Evolutionary conservation across 2,888 invertebrate genomes (phyloP), one percentile per base, ranked within the genome.

Genomic region (Diaprepes abbreviatus): DNA sequence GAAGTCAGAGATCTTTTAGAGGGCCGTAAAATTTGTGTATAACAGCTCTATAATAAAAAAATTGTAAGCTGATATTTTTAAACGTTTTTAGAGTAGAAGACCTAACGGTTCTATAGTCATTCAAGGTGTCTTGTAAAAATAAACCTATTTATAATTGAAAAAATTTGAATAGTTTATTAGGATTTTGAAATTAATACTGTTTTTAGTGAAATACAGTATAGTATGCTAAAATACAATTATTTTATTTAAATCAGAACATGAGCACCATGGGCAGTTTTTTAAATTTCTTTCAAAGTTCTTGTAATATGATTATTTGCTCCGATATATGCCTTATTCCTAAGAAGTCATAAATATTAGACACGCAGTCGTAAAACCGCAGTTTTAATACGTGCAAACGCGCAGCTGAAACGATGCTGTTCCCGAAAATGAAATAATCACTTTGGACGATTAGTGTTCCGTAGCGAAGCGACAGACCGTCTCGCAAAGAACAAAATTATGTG

Each of bases 341-440:
- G 69, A 69, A 69, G 64, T 59, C 69, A 55, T 69, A 69, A 69
- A 69, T 63, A 69, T 69, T 69, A 64, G 69, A 58, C 69, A 64
- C 69, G 63, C 58, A 52, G 64, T 24, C 58, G 64, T 69, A 69
- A 69, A 69, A 59, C 52, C 45, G 43, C 17, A 21, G 50, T 60
- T 63, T 69, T 69, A 45, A 59, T 59, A 59, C 40, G 45, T 59
- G 45, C 40, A 50, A 50, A 68, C 62, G 66, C 45, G 59, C 66
- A 67, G 50, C 66, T 57, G 60, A 62, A 62, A 62, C 62, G 63
- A 54, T 12, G 36, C 55, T 55, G 54, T 68, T 63, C 68, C 68
- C 63, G 63, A 68, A 68, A 68, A 68, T 57, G 63, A 68, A 57
- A 68, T 63, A 68, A 68, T 68, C 58, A 63, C 63, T 68, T 66